phyloP scores from a whole-genome alignment of 2,888 invertebrate genomes.

The Galeopsomyia nigrocyanea region DNA sequence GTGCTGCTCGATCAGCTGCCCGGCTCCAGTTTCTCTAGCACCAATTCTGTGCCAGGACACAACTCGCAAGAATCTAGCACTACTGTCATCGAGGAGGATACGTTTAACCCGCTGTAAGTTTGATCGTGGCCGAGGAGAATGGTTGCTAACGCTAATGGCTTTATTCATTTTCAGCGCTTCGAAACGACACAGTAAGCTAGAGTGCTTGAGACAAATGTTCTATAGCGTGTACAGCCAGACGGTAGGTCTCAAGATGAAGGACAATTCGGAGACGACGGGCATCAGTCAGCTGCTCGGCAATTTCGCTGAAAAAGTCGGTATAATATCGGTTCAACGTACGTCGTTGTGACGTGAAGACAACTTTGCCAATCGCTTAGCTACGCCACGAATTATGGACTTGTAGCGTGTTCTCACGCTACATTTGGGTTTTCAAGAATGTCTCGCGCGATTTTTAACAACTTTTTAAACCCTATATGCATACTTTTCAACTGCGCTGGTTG shows the following conservation, averaged over 20 bases:
- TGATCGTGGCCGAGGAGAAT: too few species aligned
- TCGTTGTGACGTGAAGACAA: constrained; percentile 61
- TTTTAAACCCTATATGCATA: too few species aligned
- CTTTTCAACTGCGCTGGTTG: too few species aligned
- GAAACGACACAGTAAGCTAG: constrained; percentile 68
- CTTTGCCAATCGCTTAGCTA: constrained; percentile 3
- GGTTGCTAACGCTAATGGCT: too few species aligned
- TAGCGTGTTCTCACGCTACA: constrained; percentile 12
- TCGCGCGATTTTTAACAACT: too few species aligned
- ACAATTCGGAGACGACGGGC: constrained; percentile 69
- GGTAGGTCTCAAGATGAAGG: constrained; percentile 71
- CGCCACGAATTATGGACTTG: constrained; percentile 31
- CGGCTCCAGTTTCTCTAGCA: constrained; percentile 20
- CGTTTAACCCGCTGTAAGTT: background rate
- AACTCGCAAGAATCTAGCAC: constrained; percentile 68
- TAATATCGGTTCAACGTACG: constrained; percentile 66
- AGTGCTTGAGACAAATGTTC: constrained; percentile 72
- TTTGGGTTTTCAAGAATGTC: too few species aligned
- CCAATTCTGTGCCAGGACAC: constrained; percentile 67
- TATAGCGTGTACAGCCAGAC: constrained; percentile 72
- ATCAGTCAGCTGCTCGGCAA: constrained; percentile 72
- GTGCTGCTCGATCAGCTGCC: constrained; percentile 11
- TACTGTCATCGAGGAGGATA: constrained; percentile 69
- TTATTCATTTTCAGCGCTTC: constrained; percentile 64
- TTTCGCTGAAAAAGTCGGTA: constrained; percentile 74